These are phyloP conservation scores for Epinotia brunnichana DNA, from an alignment of 2,888 invertebrate genomes.

Conservation along the genomic window DNA sequence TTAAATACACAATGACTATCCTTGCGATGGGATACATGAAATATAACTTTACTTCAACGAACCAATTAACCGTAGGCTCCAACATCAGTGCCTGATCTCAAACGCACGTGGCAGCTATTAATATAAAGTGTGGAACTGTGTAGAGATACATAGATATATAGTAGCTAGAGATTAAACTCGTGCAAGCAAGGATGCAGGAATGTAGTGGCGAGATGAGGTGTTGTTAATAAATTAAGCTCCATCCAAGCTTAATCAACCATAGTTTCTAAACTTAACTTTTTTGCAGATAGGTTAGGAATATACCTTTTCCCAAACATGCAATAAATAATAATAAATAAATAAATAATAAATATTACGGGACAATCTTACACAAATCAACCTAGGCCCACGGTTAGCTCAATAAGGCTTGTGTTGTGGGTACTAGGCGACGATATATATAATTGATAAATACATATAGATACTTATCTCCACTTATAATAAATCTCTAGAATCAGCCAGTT, in stretches of 20 bases:
- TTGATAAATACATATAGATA: too few species aligned
- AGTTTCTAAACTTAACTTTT: slow-evolving; percentile 2
- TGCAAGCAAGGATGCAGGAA: slow-evolving; percentile 28
- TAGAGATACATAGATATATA: too few species aligned
- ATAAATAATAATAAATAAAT: too few species aligned
- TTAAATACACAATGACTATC: too few species aligned
- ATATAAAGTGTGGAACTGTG: slow-evolving; percentile 23
- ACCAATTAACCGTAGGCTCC: slow-evolving; percentile 6
- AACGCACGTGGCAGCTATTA: slow-evolving; percentile 17
- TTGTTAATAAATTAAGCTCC: slow-evolving; percentile 27
- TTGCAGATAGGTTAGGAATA: not conserved
- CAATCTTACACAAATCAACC: too few species aligned
- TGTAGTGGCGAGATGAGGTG: slow-evolving; percentile 24
- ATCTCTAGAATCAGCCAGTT: too few species aligned
- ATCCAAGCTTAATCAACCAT: slow-evolving; percentile 17
- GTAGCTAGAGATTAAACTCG: slow-evolving; percentile 45
- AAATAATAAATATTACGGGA: too few species aligned
- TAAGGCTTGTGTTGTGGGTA: too few species aligned
- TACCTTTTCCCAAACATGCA: too few species aligned
- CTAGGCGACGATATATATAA: too few species aligned
- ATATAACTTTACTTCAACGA: not conserved
- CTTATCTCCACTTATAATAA: too few species aligned
- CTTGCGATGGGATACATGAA: not conserved
- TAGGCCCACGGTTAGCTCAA: too few species aligned
- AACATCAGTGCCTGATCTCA: not conserved